Base-by-base conservation (phyloP, 2,888 invertebrate species). In the Pyralis farinalis region DNA sequence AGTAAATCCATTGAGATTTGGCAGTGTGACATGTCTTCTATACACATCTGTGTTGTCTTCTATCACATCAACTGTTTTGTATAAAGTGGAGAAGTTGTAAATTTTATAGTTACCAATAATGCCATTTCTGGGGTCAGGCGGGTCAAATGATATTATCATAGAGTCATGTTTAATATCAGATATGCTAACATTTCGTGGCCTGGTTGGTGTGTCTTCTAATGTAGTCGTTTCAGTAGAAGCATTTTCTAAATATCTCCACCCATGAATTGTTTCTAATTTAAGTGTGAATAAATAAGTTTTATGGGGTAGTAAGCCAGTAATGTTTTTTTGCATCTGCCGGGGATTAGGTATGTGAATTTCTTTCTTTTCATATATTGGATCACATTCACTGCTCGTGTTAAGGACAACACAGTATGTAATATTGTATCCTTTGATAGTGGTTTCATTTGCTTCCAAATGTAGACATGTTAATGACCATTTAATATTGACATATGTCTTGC, bases 391-490 rank as follows among this genome's bases (percentile, higher is more conserved):
- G 47, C 90, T 86, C 20, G 89, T 86, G 2, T 90, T 86, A 12
- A 90, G 79, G 20, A 88, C 82, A 37, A 92, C 92, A 59, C 96
- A 96, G 62, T 95, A 96, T 37, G 92, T 92, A 40, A 96, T 91
- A 37, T 91, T 91, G 71, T 94, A 96, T 10, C 95, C 96, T 46
- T 89, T 91, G 11, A 96, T 91, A 39, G 92, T 91, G 1, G 93
- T 93, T 37, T 93, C 91, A 48, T 39, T 39, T 16, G 33, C 33
- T 33, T 39, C 39, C 7, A 27, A 27, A 7, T 92, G 90, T 58
- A 95, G 92, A 0, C 96, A 96, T 45, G 94, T 94, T 51, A 96
- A 89, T 44, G 91, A 92, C 96, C 96, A 96, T 31, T 91, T 91
- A 8, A 96, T 87, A 45, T 62, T 76, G 0, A 85, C 83, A 71